These are phyloP conservation scores for Corythoichthys haematopterus DNA, from an alignment of 2,113 vertebrate genomes.

Conservation along the genomic window DNA sequence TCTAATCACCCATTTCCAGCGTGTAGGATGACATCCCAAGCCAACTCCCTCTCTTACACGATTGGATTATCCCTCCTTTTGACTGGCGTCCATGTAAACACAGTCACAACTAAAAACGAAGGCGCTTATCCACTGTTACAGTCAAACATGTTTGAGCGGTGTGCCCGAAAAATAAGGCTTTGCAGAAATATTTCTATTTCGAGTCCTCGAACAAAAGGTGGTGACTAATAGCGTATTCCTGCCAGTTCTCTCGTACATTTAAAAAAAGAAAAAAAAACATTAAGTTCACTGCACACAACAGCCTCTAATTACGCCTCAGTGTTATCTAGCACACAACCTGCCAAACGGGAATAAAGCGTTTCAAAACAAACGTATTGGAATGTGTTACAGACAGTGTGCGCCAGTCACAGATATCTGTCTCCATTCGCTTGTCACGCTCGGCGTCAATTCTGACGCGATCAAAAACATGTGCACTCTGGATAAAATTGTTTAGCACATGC, in stretches of 20 bases:
- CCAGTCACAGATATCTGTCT: conserved; percentile 46
- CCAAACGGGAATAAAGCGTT: conserved; percentile 61
- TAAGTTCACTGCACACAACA: conserved; percentile 64
- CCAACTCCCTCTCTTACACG: neutral
- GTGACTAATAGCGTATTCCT: conserved; percentile 69
- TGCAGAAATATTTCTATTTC: conserved; percentile 60
- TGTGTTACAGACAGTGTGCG: conserved; percentile 47
- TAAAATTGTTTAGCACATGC: conserved; percentile 21
- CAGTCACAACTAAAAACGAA: conserved; percentile 61
- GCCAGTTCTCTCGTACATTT: conserved; percentile 65
- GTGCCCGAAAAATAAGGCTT: conserved; percentile 16
- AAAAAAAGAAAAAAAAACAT: conserved; percentile 52
- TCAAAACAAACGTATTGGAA: conserved; percentile 59
- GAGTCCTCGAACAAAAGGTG: conserved; percentile 54
- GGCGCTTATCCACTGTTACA: conserved; percentile 43
- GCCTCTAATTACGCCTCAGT: conserved; percentile 61
- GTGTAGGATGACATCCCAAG: conserved; percentile 26
- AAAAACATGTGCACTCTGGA: conserved; percentile 21
- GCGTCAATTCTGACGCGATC: conserved; percentile 42
- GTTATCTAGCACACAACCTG: conserved; percentile 53
- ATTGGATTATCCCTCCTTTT: conserved; percentile 58
- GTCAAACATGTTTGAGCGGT: conserved; percentile 13
- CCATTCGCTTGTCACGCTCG: conserved; percentile 38
- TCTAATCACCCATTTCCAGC: conserved; percentile 31
- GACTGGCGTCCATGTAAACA: conserved; percentile 58